Conservation (phyloP, 2,797 vertebrate genomes). For the Xiphorhynchus erythropygius region DNA sequence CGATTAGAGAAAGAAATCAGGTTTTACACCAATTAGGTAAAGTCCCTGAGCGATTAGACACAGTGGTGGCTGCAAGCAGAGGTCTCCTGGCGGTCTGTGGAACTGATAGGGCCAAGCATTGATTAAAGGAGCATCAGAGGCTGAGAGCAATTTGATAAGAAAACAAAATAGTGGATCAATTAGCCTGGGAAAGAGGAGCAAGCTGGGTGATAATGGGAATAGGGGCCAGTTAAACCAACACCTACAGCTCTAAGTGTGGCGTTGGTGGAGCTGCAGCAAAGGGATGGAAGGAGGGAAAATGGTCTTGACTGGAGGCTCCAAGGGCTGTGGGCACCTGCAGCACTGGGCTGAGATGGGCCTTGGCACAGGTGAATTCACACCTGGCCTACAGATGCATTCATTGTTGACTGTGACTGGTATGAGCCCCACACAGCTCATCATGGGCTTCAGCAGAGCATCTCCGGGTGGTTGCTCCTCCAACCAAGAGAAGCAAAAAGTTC, state of each 20-base stretch:
- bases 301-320: background rate
- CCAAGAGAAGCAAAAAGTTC: background rate
- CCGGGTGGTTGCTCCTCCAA: background rate
- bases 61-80: background rate
- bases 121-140: constrained; percentile 29
- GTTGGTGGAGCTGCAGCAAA: background rate
- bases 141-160: constrained; percentile 22
- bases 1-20: constrained; percentile 44
- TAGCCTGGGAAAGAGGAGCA: background rate
- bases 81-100: background rate
- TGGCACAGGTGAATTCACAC: background rate
- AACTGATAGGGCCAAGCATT: background rate
- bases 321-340: background rate
- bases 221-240: background rate
- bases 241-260: fast-evolving
- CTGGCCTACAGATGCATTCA: background rate
- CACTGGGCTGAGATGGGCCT: background rate
- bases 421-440: fast-evolving
- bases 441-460: background rate
- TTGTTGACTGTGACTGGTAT: background rate
- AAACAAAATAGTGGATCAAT: constrained; percentile 43
- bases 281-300: background rate
- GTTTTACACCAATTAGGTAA: constrained; percentile 58
- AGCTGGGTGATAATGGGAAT: background rate
- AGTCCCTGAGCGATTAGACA: background rate